Conservation (phyloP, 1,140 invertebrate genomes). For the Ylistrum balloti region DNA sequence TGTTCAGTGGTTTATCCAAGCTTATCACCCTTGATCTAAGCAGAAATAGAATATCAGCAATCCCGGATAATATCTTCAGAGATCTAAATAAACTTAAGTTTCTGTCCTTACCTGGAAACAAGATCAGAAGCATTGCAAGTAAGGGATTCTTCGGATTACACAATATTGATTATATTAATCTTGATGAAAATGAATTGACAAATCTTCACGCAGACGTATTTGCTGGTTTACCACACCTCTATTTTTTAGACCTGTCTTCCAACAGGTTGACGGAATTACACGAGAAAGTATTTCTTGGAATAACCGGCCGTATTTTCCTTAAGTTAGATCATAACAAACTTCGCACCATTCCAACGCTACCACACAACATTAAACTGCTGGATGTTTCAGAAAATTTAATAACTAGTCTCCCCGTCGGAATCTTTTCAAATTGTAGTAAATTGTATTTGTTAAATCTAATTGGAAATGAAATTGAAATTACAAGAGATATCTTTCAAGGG, state of each 20-base stretch:
- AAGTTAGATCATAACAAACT: not conserved
- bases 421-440: not conserved
- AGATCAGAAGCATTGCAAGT: no score
- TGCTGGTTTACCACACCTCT: not conserved
- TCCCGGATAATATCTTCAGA: no score
- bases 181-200: not conserved
- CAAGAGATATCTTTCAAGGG: not conserved
- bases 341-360: not conserved
- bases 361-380: not conserved
- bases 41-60: no score
- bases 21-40: no score
- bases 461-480: not conserved
- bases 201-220: not conserved
- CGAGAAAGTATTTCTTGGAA: not conserved
- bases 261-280: not conserved
- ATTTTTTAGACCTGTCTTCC: not conserved
- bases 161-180: no score
- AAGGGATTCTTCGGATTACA: no score
- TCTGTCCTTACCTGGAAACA: no score
- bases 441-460: not conserved
- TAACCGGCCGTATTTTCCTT: not conserved
- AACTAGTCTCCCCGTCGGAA: not conserved
- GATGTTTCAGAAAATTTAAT: not conserved
- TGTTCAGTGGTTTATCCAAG: no score
- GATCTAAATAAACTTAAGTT: no score